Evolutionary conservation across 2,888 invertebrate species (phyloP), one percentile per base, ranked within the genome.

Genomic region (Rhodophaea formosa): DNA sequence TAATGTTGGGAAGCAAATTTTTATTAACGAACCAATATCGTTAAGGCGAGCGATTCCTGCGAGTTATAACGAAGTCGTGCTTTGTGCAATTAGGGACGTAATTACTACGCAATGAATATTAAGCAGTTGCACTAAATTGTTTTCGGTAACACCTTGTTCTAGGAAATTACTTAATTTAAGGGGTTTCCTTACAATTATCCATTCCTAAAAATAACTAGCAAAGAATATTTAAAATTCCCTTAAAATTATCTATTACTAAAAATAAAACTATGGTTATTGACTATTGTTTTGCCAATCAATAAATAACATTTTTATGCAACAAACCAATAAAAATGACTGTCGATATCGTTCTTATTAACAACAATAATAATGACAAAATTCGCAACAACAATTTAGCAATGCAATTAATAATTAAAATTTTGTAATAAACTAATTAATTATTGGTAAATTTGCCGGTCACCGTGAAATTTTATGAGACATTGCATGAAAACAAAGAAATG

Each of bases 401-500:
- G 29, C 42, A 17, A 51, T 29, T 47, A 17, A 32, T 47, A 47
- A 47, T 14, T 16, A n/a, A 12, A 35, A 17, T 6, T 51, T 17
- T 16, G 35, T 16, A 35, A 51, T 35, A 51, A 51, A 39, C 6
- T 35, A 35, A 51, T 35, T 51, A 51, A 51, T 51, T 51, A 49
- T 17, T 39, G 16, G 17, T 39, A 16, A 51, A 51, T 51, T 51
- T n/a, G 10, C 32, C 39, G 51, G 15, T 35, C n/a, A 17, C 35
- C 35, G 51, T 51, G 49, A 56, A 56, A 30, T 56, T 49, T 56
- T 32, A 17, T 44, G 54, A 54, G 49, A 51, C 49, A 58, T 54
- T 54, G 60, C 43, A 16, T 54, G 62, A 72, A 74, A 78, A 80
- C 78, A 82, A 81, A 77, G 75, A 75, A 72, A 74, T 69, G 68